Conservation (phyloP, 2,797 vertebrate species). For the Toxotes lorentzi region DNA sequence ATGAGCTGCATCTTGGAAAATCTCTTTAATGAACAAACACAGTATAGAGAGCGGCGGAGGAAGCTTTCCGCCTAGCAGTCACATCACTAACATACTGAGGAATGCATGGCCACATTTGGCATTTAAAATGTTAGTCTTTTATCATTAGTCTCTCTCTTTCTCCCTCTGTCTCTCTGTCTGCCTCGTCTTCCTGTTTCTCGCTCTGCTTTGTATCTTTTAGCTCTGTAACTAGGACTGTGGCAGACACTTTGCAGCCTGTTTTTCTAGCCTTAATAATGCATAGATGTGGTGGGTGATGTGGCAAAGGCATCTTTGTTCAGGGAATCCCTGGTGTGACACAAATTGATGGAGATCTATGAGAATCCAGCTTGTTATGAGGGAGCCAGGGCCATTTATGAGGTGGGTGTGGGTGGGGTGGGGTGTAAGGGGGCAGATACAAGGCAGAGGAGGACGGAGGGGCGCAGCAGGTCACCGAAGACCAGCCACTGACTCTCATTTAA, state of each 20-base stretch:
- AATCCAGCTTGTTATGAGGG: slow-evolving; percentile 79
- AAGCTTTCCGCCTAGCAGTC: slow-evolving; percentile 64
- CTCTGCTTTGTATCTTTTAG: slow-evolving; percentile 61
- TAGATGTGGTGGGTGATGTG: slow-evolving; percentile 77
- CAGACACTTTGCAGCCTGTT: slow-evolving; percentile 75
- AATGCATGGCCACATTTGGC: slow-evolving; percentile 47
- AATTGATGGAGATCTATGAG: slow-evolving; percentile 84
- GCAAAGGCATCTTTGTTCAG: slow-evolving; percentile 79
- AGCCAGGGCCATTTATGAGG: slow-evolving; percentile 72
- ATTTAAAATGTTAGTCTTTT: slow-evolving; percentile 67
- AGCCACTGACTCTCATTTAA: slow-evolving; percentile 77
- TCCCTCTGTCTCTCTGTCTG: slow-evolving; percentile 23
- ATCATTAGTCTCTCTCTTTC: slow-evolving; percentile 57
- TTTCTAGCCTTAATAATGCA: slow-evolving; percentile 86
- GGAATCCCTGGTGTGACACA: slow-evolving; percentile 83
- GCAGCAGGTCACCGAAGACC: slow-evolving; percentile 78
- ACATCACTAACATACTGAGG: slow-evolving; percentile 56
- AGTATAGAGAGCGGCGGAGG: slow-evolving; percentile 25
- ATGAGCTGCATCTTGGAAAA: slow-evolving; percentile 79
- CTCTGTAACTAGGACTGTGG: slow-evolving; percentile 69
- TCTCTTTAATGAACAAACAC: slow-evolving; percentile 75
- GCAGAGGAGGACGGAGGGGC: slow-evolving; percentile 62
- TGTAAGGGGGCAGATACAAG: slow-evolving; percentile 60
- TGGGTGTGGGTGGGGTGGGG: slow-evolving; percentile 58
- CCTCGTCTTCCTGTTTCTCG: slow-evolving; percentile 44